These are phyloP conservation scores for Datnioides undecimradiatus DNA, from an alignment of 2,113 vertebrate species.

Conservation along the genomic window DNA sequence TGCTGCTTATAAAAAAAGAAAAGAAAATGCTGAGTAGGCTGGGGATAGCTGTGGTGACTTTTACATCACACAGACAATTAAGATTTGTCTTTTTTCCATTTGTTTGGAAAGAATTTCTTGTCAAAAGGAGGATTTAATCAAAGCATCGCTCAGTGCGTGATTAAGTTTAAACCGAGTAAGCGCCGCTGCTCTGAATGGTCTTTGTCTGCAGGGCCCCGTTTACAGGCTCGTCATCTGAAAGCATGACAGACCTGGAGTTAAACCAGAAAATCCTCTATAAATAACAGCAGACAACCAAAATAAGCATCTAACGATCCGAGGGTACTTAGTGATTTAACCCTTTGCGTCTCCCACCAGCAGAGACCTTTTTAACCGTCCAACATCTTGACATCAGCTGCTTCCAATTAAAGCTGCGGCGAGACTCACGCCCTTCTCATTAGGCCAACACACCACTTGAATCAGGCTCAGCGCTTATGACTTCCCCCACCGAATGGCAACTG, in stretches of 20 bases:
- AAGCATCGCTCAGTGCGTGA: not conserved
- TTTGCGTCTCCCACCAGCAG: conserved; percentile 6
- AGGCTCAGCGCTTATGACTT: conserved; percentile 10
- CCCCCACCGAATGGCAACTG: conserved; percentile 36
- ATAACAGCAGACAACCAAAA: not conserved
- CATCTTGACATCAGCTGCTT: conserved; percentile 66
- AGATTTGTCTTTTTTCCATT: not conserved
- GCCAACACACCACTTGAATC: conserved; percentile 69
- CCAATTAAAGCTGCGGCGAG: conserved; percentile 60
- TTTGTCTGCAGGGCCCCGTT: not conserved
- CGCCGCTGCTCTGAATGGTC: not conserved
- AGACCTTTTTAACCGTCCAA: conserved; percentile 31
- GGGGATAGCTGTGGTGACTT: not conserved
- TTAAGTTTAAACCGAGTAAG: not conserved
- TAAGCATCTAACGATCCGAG: not conserved
- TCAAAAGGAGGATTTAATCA: not conserved
- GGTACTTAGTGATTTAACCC: conserved; percentile 15
- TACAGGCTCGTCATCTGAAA: not conserved
- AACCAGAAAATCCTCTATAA: not conserved
- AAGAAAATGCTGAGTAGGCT: rapidly evolving
- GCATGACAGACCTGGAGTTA: not conserved
- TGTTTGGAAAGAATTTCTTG: too few species aligned
- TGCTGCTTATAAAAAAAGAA: not conserved
- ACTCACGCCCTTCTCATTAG: conserved; percentile 72
- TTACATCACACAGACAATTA: not conserved